phyloP scores from a whole-genome alignment of 1,140 invertebrate genomes.

The Drosophila ercepeae region DNA sequence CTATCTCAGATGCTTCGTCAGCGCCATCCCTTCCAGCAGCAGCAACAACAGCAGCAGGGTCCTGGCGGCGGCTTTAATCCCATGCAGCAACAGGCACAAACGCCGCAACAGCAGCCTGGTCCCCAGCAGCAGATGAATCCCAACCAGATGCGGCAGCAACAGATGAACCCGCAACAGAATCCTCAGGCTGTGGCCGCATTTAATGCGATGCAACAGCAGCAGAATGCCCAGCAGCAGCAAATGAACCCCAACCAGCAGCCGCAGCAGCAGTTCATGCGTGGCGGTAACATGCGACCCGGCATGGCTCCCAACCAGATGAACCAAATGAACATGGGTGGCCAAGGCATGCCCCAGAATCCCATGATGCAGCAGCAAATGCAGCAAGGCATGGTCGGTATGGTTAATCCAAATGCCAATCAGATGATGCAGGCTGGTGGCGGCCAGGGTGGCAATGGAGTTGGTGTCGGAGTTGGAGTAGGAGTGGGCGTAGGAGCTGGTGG shows the following conservation, averaged over 20 bases:
- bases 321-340: conserved; percentile 84
- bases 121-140: conserved; percentile 69
- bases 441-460: conserved; percentile 61
- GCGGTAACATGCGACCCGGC: conserved; percentile 82
- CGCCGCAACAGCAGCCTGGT: conserved; percentile 72
- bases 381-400: conserved; percentile 85
- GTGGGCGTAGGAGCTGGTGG: conserved; percentile 44
- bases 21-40: conserved; percentile 86
- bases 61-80: conserved; percentile 83
- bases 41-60: conserved; percentile 73
- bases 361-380: conserved; percentile 85
- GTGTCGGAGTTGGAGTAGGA: conserved; percentile 52
- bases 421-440: conserved; percentile 61
- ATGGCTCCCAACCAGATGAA: conserved; percentile 84
- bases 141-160: conserved; percentile 64
- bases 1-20: conserved; percentile 93
- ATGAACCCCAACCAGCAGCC: conserved; percentile 73
- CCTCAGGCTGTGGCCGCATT: conserved; percentile 78
- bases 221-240: conserved; percentile 56
- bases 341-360: conserved; percentile 84
- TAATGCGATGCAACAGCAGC: conserved; percentile 82
- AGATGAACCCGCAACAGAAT: conserved; percentile 83
- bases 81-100: conserved; percentile 84
- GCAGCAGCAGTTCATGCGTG: conserved; percentile 73
- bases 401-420: conserved; percentile 83